Evolutionary conservation across 2,113 vertebrate genomes (phyloP).

Genomic region (Procapra przewalskii): DNA sequence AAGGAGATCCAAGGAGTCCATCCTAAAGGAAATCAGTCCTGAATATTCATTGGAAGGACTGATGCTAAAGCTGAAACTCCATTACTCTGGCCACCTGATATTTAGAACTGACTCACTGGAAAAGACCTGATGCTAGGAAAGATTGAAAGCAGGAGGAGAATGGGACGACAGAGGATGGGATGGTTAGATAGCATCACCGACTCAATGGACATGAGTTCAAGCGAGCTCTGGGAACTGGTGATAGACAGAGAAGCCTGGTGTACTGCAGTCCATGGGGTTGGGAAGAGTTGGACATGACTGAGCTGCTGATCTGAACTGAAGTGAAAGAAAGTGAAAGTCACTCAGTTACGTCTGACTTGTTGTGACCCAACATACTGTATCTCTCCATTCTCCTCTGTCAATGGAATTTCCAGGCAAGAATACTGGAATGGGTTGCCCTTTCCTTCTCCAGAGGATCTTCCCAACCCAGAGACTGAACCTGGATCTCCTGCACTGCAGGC

Average conservation of each 20-base stretch:
- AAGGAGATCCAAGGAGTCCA: neutral
- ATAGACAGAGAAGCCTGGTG: neutral
- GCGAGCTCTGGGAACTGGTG: neutral
- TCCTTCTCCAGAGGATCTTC: neutral
- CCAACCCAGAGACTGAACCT: neutral
- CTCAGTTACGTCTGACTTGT: neutral
- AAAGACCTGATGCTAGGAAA: neutral
- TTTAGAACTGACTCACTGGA: neutral
- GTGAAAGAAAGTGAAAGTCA: neutral
- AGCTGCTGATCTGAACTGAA: neutral
- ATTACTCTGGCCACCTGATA: neutral
- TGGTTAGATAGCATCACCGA: neutral
- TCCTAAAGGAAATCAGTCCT: neutral
- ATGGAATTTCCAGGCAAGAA: neutral
- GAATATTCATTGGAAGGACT: neutral
- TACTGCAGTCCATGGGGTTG: neutral
- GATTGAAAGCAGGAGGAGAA: neutral
- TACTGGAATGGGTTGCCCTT: neutral
- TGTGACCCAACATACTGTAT: neutral
- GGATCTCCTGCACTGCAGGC: neutral
- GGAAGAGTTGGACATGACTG: neutral
- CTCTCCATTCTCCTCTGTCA: neutral
- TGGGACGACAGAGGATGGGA: neutral
- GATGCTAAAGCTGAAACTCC: neutral
- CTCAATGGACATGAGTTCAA: neutral